Conservation (phyloP, 35 echinoderm and acorn worm species). For the Ophioderma brevispina region DNA sequence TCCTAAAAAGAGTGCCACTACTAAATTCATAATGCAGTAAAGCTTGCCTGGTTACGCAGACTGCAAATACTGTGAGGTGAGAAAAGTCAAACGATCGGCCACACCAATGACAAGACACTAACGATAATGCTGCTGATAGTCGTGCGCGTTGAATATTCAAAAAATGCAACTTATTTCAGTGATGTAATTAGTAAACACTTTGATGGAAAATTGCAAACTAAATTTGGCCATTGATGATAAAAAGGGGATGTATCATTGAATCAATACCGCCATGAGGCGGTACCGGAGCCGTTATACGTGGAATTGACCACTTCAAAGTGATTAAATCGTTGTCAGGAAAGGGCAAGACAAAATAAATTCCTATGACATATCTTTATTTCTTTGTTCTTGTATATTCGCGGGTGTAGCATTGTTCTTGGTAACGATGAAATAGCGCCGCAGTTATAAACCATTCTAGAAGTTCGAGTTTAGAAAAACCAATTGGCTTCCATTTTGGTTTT, state of each 20-base stretch:
- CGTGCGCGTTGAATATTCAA: slow-evolving; percentile 8
- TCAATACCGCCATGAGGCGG: background rate
- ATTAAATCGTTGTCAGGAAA: background rate
- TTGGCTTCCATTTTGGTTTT: background rate
- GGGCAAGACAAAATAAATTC: background rate
- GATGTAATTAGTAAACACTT: background rate
- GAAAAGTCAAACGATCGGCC: background rate
- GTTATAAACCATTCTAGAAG: background rate
- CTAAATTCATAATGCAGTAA: background rate
- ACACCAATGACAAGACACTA: background rate
- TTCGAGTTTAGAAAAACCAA: background rate
- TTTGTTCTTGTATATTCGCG: background rate
- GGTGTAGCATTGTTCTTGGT: background rate
- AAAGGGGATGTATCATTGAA: background rate
- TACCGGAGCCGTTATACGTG: background rate
- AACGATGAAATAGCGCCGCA: background rate
- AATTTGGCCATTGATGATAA: no score
- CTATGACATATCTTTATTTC: background rate
- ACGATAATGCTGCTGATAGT: background rate
- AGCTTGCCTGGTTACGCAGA: background rate
- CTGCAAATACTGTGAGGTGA: slow-evolving; percentile 8
- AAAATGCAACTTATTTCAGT: slow-evolving; percentile 5
- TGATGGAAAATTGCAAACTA: background rate
- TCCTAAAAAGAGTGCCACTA: background rate
- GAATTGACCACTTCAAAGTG: background rate